Evolutionary conservation across 2,113 vertebrate species (phyloP).

Genomic region (Alces alces): DNA sequence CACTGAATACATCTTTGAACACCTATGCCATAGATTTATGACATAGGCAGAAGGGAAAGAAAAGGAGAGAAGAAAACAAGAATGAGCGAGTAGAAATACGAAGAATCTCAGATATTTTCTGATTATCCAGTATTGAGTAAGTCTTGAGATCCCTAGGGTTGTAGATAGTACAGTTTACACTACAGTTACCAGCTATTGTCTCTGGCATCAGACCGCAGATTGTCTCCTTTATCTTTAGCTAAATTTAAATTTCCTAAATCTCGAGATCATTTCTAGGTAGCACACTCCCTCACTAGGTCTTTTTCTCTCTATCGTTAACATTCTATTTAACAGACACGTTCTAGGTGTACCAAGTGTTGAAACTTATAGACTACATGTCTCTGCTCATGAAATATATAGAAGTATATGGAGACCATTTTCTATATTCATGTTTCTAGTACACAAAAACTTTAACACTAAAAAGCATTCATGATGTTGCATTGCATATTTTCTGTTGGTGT

Average conservation of each 20-base stretch:
- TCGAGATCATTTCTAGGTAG: background rate
- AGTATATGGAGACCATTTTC: background rate
- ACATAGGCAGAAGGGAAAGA: background rate
- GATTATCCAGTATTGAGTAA: background rate
- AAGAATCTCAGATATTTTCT: background rate
- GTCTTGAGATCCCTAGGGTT: background rate
- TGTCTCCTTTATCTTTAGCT: background rate
- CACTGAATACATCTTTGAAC: background rate
- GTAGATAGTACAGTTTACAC: background rate
- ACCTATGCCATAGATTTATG: background rate
- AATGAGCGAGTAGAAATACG: background rate
- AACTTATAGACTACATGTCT: background rate
- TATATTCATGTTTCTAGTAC: background rate
- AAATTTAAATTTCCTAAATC: background rate
- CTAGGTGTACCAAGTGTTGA: background rate
- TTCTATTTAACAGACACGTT: background rate
- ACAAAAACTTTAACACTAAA: background rate
- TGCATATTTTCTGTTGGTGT: background rate
- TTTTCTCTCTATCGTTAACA: background rate
- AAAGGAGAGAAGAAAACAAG: background rate
- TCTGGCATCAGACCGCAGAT: background rate
- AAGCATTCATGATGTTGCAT: background rate
- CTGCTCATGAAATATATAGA: background rate
- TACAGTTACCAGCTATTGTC: background rate
- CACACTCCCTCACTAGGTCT: background rate